Evolutionary conservation across 2,113 vertebrate genomes (phyloP), one percentile per base, ranked within the genome.

Genomic region (Kryptolebias marmoratus): DNA sequence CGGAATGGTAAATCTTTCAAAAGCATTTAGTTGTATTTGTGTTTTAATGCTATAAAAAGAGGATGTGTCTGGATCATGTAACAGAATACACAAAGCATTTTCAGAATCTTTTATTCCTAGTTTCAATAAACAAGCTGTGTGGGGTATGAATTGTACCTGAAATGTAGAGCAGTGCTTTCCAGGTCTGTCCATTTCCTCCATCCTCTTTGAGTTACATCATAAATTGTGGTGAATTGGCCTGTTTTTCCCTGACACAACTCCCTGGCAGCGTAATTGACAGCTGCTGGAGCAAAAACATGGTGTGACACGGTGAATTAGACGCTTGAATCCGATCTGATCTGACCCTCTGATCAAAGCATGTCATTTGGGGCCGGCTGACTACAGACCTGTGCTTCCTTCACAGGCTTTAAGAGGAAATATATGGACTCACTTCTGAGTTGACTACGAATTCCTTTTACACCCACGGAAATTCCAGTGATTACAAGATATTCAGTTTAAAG

Each of bases 341-440:
- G 82, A 84, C 75, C 71, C 63, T 73, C 65, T 76, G 65, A 89
- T 88, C 86, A 81, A 84, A 89, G 63, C 16, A 0, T 57, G 45
- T 66, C 75, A 84, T 82, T 84, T 75, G 58, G 66, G 67, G 75
- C 58, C 53, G 66, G 64, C 76, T 50, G 67, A 64, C 52, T 59
- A 54, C 52, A 68, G 75, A 73, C 54, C 64, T 22, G 22, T 22
- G 42, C 75, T 83, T 73, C 13, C 30, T 77, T 75, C 60, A 50
- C 64, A 18, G 52, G 59, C 74, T 61, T 61, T 7, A 42, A 50
- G 44, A 56, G 56, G 59, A 39, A 71, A 64, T 58, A 39, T 49
- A 60, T 42, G 54, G 66, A 73, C 48, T 42, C 64, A 45, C 71
- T 60, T 54, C 50, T 74, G 64, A 62, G 49, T 55, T 58, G 28